Conservation (phyloP, 2,888 invertebrate species). For the Podabrus alpinus region DNA sequence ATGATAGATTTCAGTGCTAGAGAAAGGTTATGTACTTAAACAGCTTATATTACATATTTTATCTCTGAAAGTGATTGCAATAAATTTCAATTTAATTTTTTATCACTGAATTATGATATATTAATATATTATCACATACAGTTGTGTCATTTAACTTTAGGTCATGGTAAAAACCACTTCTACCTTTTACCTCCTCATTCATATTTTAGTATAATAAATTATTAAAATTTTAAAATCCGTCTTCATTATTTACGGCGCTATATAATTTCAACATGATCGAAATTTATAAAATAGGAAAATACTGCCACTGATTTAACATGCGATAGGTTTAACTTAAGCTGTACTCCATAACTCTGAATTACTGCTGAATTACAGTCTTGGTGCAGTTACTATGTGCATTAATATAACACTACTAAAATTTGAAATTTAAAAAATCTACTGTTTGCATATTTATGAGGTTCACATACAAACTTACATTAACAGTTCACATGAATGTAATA, state of each 20-base stretch:
- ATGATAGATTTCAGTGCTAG: neutral
- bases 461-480: neutral
- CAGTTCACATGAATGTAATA: neutral
- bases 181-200: neutral
- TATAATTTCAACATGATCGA: no score
- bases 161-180: neutral
- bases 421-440: neutral
- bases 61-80: neutral
- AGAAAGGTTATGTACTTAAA: neutral
- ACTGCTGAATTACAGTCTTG: no score
- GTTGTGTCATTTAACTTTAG: neutral
- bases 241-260: no score
- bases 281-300: no score
- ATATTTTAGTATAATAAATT: no score
- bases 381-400: no score
- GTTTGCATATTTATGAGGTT: neutral
- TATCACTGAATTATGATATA: neutral
- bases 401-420: no score
- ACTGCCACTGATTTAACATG: no score
- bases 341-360: no score
- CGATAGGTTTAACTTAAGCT: no score
- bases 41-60: neutral
- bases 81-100: neutral
- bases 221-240: no score
- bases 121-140: neutral